Evolutionary conservation across 2,113 vertebrate genomes (phyloP).

Genomic region (Addax nasomaculatus): DNA sequence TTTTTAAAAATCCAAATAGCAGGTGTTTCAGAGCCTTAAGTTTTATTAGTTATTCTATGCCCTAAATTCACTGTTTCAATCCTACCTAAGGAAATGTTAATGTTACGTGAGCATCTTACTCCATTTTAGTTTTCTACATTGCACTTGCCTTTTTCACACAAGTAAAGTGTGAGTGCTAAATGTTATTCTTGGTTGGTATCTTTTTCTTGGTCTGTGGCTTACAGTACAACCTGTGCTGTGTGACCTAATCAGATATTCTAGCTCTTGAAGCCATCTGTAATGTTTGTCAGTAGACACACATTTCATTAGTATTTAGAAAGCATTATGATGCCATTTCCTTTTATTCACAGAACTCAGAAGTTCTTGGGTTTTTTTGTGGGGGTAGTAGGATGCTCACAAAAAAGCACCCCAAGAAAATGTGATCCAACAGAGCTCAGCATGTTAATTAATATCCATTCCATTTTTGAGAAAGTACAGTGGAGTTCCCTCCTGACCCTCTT

Average conservation of each 20-base stretch:
- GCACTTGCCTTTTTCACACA: not conserved
- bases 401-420: not conserved
- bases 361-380: not conserved
- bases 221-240: not conserved
- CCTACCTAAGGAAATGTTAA: not conserved
- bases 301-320: not conserved
- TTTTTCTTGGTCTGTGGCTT: not conserved
- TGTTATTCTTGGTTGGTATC: not conserved
- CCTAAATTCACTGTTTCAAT: not conserved
- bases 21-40: not conserved
- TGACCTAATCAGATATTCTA: not conserved
- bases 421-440: not conserved
- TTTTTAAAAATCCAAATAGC: conserved; percentile 1
- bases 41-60: not conserved
- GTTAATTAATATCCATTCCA: not conserved
- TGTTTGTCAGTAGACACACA: not conserved
- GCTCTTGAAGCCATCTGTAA: not conserved
- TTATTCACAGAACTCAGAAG: not conserved
- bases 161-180: not conserved
- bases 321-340: not conserved
- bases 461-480: not conserved
- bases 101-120: not conserved
- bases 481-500: not conserved
- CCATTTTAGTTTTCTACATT: not conserved
- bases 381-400: not conserved